Percentiles rank a stretch among this genome's conserved stretches.
Evolutionary conservation across 37 sponge, comb jelly and placozoan species (phyloP).

Genomic region (Beroe ovata): DNA sequence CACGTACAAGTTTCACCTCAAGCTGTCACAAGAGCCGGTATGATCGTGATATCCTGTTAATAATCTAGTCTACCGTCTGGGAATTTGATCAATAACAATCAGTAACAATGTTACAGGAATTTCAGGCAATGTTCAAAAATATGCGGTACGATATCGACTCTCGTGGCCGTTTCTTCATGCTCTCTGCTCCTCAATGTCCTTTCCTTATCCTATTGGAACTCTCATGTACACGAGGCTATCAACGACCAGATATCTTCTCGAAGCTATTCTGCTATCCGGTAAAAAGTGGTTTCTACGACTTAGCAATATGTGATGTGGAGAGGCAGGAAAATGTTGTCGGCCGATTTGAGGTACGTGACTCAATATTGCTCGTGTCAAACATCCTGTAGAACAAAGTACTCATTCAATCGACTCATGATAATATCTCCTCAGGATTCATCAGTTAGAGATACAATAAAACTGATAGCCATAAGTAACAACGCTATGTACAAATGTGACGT

Average conservation of each 20-base stretch:
- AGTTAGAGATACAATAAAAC: neutral
- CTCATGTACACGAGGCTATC: neutral
- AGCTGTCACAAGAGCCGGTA: neutral
- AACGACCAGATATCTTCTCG: neutral
- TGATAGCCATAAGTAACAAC: neutral
- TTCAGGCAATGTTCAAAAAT: neutral
- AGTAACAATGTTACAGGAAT: no score
- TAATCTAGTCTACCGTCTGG: no score
- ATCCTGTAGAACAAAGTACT: no score
- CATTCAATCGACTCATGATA: no score
- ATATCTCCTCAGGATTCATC: neutral
- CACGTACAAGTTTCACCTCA: neutral
- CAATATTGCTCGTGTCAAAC: no score
- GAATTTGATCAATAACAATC: no score
- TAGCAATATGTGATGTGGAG: neutral
- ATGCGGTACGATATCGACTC: conserved; percentile 5
- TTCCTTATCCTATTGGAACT: conserved; percentile 28
- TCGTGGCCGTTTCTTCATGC: neutral
- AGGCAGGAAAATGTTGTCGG: neutral
- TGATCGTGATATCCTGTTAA: no score
- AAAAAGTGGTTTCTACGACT: neutral
- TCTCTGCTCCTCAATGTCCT: neutral
- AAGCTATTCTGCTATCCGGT: conserved; percentile 16
- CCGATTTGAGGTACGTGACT: conserved; percentile 16
- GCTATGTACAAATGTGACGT: conserved; percentile 28